Percentiles rank a stretch among this genome's conserved stretches.
Evolutionary conservation across 2,797 vertebrate genomes (phyloP).

Genomic region (Enteromius argenteus): DNA sequence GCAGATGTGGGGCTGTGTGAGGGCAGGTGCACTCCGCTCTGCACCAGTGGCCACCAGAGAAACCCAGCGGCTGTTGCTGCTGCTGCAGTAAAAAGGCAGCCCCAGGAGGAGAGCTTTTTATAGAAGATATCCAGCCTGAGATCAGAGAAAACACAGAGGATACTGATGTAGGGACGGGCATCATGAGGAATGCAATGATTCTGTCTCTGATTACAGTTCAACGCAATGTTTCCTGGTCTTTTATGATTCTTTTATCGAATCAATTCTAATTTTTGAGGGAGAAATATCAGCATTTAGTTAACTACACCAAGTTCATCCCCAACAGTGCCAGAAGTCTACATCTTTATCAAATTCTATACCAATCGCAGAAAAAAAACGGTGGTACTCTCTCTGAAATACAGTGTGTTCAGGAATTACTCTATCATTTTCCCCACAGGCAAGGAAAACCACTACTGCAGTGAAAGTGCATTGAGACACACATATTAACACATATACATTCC

Average conservation of each 20-base stretch:
- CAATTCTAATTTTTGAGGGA: background rate
- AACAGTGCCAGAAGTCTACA: slow-evolving; percentile 2
- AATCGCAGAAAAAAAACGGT: background rate
- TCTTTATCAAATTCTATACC: background rate
- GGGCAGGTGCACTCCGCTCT: slow-evolving; percentile 46
- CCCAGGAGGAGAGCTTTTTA: slow-evolving; percentile 44
- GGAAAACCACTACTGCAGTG: slow-evolving; percentile 40
- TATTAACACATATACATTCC: slow-evolving; percentile 30
- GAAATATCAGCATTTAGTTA: background rate
- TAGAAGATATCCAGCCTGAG: slow-evolving; percentile 32
- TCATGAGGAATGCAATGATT: background rate
- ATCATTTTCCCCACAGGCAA: slow-evolving; percentile 49
- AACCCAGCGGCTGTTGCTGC: slow-evolving; percentile 36
- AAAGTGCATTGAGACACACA: slow-evolving; percentile 25
- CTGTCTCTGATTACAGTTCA: slow-evolving; percentile 1
- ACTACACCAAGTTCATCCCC: background rate
- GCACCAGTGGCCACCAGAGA: slow-evolving; percentile 52
- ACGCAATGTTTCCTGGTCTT: background rate
- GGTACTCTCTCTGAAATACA: background rate
- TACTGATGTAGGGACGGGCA: background rate
- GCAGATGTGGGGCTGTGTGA: slow-evolving; percentile 29
- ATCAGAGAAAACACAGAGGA: slow-evolving; percentile 31
- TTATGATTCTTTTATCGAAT: background rate
- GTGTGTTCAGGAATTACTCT: slow-evolving; percentile 46
- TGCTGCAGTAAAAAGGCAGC: slow-evolving; percentile 24